Evolutionary conservation across 2,888 invertebrate species (phyloP).

Genomic region (Disparrhopalites patrizii): DNA sequence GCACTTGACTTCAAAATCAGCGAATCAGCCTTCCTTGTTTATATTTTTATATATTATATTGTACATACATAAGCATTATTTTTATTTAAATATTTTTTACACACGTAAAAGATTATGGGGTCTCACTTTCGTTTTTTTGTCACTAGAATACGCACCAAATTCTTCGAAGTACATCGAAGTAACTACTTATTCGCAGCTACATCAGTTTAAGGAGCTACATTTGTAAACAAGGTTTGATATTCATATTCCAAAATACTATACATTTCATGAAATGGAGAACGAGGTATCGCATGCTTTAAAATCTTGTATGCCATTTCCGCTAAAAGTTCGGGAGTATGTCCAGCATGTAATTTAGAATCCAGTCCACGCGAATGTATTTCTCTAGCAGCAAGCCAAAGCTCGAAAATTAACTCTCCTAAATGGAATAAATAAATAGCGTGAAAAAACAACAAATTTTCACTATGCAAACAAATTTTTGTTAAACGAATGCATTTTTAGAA

Average conservation of each 20-base stretch:
- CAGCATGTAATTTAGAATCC: neutral
- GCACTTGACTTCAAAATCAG: too few relatives aligned
- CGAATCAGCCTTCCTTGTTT: too few relatives aligned
- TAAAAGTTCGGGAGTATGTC: neutral
- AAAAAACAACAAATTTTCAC: too few relatives aligned
- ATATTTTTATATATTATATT: too few relatives aligned
- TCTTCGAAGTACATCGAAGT: too few relatives aligned
- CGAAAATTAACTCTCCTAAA: conserved; percentile 40
- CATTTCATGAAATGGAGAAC: conserved; percentile 24
- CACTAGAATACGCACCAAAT: too few relatives aligned
- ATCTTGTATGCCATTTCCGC: conserved; percentile 29
- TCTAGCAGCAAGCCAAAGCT: conserved; percentile 33
- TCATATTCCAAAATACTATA: neutral
- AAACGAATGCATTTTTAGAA: neutral
- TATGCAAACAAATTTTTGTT: neutral
- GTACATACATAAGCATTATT: too few relatives aligned
- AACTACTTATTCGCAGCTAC: too few relatives aligned
- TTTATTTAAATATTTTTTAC: too few relatives aligned
- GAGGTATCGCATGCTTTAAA: conserved; percentile 32
- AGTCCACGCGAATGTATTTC: conserved; percentile 22
- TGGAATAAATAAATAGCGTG: conserved; percentile 4
- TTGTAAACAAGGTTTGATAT: conserved; percentile 2
- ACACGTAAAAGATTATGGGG: too few relatives aligned
- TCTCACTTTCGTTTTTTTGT: too few relatives aligned
- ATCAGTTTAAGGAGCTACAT: too few relatives aligned